Conservation (phyloP, 2,113 vertebrate genomes). For the Cinclus cinclus region DNA sequence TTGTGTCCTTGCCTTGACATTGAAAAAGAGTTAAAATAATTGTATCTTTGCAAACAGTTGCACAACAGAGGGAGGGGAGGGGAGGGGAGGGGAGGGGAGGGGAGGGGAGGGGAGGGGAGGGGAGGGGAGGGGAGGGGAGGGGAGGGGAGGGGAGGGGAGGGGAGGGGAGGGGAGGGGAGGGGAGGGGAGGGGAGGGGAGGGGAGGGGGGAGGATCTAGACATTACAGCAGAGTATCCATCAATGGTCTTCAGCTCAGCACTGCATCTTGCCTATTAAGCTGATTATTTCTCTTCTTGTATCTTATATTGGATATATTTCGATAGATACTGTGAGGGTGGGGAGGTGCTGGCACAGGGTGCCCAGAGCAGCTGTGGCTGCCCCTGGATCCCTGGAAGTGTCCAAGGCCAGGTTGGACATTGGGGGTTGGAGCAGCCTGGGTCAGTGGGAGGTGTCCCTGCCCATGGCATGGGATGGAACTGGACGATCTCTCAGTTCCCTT, state of each 20-base stretch:
- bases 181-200: background rate
- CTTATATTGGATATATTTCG: background rate
- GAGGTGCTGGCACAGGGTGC: background rate
- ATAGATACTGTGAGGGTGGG: fast-evolving
- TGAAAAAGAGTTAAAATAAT: constrained; percentile 75
- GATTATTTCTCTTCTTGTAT: background rate
- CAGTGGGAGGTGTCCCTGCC: background rate
- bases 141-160: background rate
- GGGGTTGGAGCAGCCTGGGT: background rate
- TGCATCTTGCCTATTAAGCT: background rate
- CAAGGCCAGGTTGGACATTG: fast-evolving
- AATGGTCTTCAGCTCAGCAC: background rate
- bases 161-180: background rate
- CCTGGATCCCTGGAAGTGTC: background rate
- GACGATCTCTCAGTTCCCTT: background rate
- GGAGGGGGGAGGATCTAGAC: background rate
- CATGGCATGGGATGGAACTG: too few relatives aligned
- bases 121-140: background rate
- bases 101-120: background rate
- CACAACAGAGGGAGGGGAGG: constrained; percentile 54
- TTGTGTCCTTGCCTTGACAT: constrained; percentile 67
- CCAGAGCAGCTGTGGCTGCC: background rate
- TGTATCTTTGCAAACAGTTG: constrained; percentile 76
- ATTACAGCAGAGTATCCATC: constrained; percentile 43
- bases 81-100: too few relatives aligned